Evolutionary conservation across 2,888 invertebrate species (phyloP), one percentile per base, ranked within the genome.

Genomic region (Leucophenga montana): DNA sequence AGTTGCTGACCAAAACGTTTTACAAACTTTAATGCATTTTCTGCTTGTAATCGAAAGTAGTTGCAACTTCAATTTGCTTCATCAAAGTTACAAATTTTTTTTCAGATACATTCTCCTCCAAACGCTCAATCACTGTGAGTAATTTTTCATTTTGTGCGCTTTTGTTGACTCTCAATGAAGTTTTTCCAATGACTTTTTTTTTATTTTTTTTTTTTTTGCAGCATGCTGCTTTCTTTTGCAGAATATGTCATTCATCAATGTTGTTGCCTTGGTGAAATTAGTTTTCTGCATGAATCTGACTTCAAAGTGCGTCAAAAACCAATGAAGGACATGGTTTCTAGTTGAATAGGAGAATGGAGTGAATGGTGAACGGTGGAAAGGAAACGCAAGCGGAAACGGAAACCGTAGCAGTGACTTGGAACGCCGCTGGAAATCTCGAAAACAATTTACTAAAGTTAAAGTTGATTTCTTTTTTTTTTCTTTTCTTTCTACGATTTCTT

Each of bases 221-320:
- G 31, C 31, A 14, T 31, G n/a, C 16, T 57, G 14, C 57, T 31
- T 57, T 31, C 31, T 3, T 62, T 54, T 14, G 62, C 33, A 71
- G 39, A 39, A 39, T 69, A 71, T 73, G 74, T 75, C 79, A 77
- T 79, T 78, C 79, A 82, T 81, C 79, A 80, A 77, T 73, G 61
- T 61, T 39, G 39, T 46, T 67, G 64, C 59, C 54, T 59, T 61
- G 67, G 46, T 68, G 48, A 74, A 79, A 79, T 75, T 78, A 79
- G 78, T 77, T 75, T 76, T 67, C 71, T 83, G 82, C 78, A 61
- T 61, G 61, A 39, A 77, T 76, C 71, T 81, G 82, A 83, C 83
- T 78, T 80, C 82, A 83, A 80, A 81, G 83, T 78, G 75, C 77
- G 78, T 78, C 79, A 79, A 71, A 77, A 71, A 70, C 71, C 61